Percentiles rank a stretch among this genome's conserved stretches.
These are phyloP conservation scores for Antrozous pallidus DNA, from an alignment of 2,797 vertebrate genomes.

Conservation along the genomic window DNA sequence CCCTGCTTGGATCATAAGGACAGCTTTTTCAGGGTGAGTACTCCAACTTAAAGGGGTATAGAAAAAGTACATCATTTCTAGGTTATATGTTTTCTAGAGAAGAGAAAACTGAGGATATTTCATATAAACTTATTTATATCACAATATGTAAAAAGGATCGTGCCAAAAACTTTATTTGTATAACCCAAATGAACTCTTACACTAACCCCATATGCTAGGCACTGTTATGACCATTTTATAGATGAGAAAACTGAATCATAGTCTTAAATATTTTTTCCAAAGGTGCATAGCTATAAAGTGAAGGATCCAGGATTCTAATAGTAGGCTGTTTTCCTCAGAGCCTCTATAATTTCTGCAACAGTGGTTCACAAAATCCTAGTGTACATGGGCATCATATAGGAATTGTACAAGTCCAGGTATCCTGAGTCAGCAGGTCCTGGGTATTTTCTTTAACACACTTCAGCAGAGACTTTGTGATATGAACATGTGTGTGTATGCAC, in stretches of 20 bases:
- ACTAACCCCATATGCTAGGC: not conserved
- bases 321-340: not conserved
- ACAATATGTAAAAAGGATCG: not conserved
- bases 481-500: not conserved
- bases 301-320: not conserved
- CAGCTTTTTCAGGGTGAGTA: not conserved
- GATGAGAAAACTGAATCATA: not conserved
- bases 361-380: not conserved
- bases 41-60: not conserved
- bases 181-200: not conserved
- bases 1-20: not conserved
- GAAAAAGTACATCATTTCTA: not conserved
- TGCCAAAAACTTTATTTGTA: not conserved
- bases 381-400: not conserved
- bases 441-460: constrained; percentile 24
- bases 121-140: not conserved
- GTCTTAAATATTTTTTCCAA: not conserved
- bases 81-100: not conserved
- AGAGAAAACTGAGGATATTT: not conserved
- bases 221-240: not conserved
- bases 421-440: not conserved
- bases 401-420: not conserved
- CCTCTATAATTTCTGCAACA: not conserved
- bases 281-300: not conserved
- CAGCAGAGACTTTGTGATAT: not conserved